Conservation (phyloP, 2,888 invertebrate genomes). For the Stenoptilia bipunctidactyla region DNA sequence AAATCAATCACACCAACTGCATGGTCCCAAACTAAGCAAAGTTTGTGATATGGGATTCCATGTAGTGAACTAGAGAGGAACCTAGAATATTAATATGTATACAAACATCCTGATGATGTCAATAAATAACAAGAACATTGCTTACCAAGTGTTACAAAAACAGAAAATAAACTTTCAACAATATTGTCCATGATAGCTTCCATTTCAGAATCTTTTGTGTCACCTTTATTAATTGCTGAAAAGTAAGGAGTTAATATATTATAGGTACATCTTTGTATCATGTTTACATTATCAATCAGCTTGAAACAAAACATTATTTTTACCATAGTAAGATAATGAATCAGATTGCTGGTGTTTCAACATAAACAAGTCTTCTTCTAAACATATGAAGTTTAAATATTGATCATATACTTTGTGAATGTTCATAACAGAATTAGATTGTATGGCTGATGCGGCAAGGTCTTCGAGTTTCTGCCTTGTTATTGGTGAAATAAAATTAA, state of each 20-base stretch:
- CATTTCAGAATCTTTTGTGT: slow-evolving; percentile 96
- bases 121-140: too few species aligned
- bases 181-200: slow-evolving; percentile 93
- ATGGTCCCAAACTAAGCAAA: too few species aligned
- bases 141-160: slow-evolving; percentile 95
- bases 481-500: slow-evolving; percentile 97
- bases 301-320: too few species aligned
- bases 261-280: too few species aligned
- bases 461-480: slow-evolving; percentile 95
- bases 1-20: too few species aligned
- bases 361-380: slow-evolving; percentile 98
- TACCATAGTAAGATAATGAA: slow-evolving; percentile 91
- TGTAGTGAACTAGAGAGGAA: too few species aligned
- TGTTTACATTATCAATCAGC: too few species aligned
- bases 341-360: slow-evolving; percentile 94
- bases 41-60: too few species aligned
- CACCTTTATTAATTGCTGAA: slow-evolving; percentile 92
- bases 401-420: slow-evolving; percentile 98
- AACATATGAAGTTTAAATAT: slow-evolving; percentile 96
- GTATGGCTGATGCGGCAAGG: slow-evolving; percentile 91
- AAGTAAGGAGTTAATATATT: too few species aligned
- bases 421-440: slow-evolving; percentile 90
- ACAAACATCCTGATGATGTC: too few species aligned
- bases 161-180: slow-evolving; percentile 96
- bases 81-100: too few species aligned